Evolutionary conservation across 2,113 vertebrate species (phyloP), one percentile per base, ranked within the genome.

Genomic region (Callospermophilus lateralis): DNA sequence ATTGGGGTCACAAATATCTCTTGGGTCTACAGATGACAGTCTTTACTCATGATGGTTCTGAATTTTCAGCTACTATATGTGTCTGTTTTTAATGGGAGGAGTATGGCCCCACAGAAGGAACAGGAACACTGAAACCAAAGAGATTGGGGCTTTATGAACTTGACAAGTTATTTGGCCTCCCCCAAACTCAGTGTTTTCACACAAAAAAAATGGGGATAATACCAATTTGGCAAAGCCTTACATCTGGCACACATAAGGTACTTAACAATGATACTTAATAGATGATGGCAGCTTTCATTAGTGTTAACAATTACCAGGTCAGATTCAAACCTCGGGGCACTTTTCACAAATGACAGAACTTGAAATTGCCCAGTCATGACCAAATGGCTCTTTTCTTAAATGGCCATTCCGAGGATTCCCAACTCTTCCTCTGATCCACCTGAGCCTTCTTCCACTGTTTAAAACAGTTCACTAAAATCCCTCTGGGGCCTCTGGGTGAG

Each of bases 251-350:
- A 85, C 22, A 78, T 45, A 85, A 53, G 53, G 45, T 42, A 72
- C 73, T 72, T 79, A 78, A 78, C 88, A 94, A 63, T 7, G 63
- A 34, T 8, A 65, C 74, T 53, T 61, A 86, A 72, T 80, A 77
- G 65, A 45, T 5, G 61, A 63, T 3, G 53, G 79, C 68, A 61
- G n/a, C 22, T 84, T 93, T 81, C 76, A 48, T 91, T 39, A 42
- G 42, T 84, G 80, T 77, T 87, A 92, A 86, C 37, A 53, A 88
- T 89, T 72, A 67, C 80, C 45, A 96, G 88, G 58, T 32, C 39
- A 63, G 67, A 90, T 80, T 77, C 58, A 96, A 67, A 93, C 58
- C 80, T 58, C 53, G 15, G 76, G 30, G 51, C 32, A 51, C 45
- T 90, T 92, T 80, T 65, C 94, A 95, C 80, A 90, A 63, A 3